A percentile compares a stretch with the other conserved stretches of the same genome.
Conservation (phyloP, 2,113 vertebrate species). For the Phyllostomus discolor region DNA sequence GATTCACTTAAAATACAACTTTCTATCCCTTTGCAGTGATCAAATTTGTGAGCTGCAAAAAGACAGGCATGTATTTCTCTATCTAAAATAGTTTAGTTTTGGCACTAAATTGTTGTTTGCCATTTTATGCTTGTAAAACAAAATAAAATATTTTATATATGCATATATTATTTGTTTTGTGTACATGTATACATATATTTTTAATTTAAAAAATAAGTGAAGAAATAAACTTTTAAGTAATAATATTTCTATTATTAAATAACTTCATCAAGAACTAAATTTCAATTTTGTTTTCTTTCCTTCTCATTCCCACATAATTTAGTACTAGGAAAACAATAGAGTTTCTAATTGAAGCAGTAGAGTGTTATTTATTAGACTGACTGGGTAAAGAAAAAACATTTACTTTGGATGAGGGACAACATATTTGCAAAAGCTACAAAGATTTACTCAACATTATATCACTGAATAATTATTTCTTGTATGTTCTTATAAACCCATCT, state of each 20-base stretch:
- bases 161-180: not conserved
- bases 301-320: not conserved
- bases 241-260: not conserved
- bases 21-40: not conserved
- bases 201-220: not conserved
- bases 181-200: not conserved
- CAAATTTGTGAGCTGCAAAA: not conserved
- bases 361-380: not conserved
- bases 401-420: conserved; percentile 17
- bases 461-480: conserved; percentile 54
- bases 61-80: not conserved
- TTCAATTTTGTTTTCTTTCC: not conserved
- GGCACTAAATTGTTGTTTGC: not conserved
- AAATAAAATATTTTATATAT: not conserved
- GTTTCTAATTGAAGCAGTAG: not conserved
- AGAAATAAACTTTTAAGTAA: not conserved
- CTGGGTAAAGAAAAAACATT: not conserved
- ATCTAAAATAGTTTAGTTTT: not conserved
- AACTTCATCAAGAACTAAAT: not conserved
- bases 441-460: conserved; percentile 44
- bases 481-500: conserved; percentile 23
- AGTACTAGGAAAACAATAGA: not conserved
- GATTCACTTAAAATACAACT: not conserved
- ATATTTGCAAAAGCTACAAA: conserved; percentile 45
- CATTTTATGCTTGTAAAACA: not conserved